phyloP scores from a whole-genome alignment of 2,888 invertebrate genomes.

The Reticulitermes lucifugus region DNA sequence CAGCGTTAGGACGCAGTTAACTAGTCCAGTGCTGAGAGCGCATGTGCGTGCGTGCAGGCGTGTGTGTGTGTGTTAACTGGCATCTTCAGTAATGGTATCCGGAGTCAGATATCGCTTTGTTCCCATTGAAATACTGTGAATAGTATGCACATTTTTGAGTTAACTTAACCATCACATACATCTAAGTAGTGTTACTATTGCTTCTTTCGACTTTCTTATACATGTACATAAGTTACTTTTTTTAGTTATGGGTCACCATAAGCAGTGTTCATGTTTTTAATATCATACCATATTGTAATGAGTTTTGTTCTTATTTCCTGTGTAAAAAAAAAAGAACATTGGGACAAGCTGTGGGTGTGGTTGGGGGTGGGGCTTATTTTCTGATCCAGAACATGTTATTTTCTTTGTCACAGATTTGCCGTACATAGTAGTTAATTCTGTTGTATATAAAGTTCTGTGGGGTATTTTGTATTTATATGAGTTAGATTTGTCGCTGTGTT shows the following conservation, averaged over 20 bases:
- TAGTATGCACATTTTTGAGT: neutral
- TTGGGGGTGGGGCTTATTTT: neutral
- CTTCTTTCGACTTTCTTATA: neutral
- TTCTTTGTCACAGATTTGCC: neutral
- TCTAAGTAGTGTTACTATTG: neutral
- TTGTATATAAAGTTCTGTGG: neutral
- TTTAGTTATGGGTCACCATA: neutral
- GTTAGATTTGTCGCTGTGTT: neutral
- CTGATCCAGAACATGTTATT: neutral
- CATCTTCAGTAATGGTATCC: neutral
- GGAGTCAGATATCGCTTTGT: neutral
- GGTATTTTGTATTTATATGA: constrained; percentile 10
- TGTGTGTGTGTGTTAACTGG: neutral
- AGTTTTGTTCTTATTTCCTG: neutral
- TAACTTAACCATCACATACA: neutral
- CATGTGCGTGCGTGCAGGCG: too few relatives aligned
- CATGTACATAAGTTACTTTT: neutral
- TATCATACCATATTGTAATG: neutral
- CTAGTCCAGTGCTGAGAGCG: neutral
- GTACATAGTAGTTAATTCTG: neutral
- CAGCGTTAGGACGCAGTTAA: neutral
- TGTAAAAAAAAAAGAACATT: neutral
- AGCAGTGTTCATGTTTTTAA: neutral
- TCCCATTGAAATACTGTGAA: neutral
- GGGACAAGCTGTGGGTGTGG: neutral